Conservation (phyloP, 2,888 invertebrate species). For the Dryobota labecula region DNA sequence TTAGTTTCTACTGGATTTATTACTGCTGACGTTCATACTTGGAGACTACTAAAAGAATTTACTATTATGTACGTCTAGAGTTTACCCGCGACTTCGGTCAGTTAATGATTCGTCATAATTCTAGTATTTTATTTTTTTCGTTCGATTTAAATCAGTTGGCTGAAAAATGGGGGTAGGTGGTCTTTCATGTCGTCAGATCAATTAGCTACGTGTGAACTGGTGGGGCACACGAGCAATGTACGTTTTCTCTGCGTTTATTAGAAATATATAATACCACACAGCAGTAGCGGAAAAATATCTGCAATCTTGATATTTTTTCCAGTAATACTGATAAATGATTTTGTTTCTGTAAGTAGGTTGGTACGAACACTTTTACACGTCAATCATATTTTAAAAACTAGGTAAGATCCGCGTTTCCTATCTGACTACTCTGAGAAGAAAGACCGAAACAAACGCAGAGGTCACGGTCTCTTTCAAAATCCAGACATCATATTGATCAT, state of each 20-base stretch:
- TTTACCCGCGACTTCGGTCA: conserved; percentile 8
- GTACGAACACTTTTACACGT: no score
- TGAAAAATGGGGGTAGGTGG: background rate
- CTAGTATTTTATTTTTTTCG: conserved; percentile 18
- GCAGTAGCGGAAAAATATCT: background rate
- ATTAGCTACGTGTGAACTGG: background rate
- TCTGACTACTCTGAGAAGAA: no score
- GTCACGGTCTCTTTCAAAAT: no score
- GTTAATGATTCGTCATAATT: conserved; percentile 53
- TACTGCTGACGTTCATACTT: conserved; percentile 61
- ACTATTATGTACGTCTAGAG: conserved; percentile 38
- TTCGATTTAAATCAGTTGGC: conserved; percentile 17
- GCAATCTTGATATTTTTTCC: background rate
- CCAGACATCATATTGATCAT: no score
- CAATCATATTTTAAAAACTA: no score
- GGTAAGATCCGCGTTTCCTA: no score
- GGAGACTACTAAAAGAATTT: conserved; percentile 59
- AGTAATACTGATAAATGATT: no score
- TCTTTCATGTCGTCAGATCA: conserved; percentile 2
- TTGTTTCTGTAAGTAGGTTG: no score
- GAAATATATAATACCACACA: background rate
- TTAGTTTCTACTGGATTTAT: conserved; percentile 69
- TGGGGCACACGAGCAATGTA: background rate
- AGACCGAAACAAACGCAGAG: no score
- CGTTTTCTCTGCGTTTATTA: background rate